Conservation (phyloP, 2,797 vertebrate species). For the Squalus acanthias region DNA sequence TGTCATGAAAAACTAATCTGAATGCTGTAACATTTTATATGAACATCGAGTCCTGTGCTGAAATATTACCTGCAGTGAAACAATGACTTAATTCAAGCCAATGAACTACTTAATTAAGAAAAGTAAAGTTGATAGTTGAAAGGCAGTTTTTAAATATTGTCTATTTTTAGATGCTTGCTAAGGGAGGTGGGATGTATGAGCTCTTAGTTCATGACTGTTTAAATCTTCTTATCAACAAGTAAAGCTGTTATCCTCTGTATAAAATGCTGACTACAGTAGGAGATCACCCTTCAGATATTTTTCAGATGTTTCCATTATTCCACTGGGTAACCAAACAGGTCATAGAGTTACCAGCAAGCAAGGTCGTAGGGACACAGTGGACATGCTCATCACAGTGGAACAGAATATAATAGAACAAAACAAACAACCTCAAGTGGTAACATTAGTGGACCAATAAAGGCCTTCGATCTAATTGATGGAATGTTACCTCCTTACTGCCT, state of each 20-base stretch:
- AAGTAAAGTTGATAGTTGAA: background rate
- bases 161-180: background rate
- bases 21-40: background rate
- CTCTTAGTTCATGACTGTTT: too few species aligned
- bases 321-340: background rate
- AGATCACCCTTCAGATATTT: background rate
- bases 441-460: background rate
- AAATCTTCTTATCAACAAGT: too few species aligned
- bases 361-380: background rate
- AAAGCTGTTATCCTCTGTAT: too few species aligned
- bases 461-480: background rate
- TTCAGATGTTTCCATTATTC: constrained; percentile 3
- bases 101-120: background rate
- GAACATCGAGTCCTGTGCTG: background rate
- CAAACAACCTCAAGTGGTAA: background rate
- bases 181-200: too few species aligned
- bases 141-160: background rate
- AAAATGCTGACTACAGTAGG: too few species aligned
- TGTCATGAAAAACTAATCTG: background rate
- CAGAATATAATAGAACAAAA: background rate
- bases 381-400: background rate
- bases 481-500: too few species aligned
- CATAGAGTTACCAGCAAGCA: background rate
- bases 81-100: background rate
- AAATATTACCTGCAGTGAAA: background rate